Conservation (phyloP, 2,888 invertebrate species). For the Acanthoscelides obtectus region DNA sequence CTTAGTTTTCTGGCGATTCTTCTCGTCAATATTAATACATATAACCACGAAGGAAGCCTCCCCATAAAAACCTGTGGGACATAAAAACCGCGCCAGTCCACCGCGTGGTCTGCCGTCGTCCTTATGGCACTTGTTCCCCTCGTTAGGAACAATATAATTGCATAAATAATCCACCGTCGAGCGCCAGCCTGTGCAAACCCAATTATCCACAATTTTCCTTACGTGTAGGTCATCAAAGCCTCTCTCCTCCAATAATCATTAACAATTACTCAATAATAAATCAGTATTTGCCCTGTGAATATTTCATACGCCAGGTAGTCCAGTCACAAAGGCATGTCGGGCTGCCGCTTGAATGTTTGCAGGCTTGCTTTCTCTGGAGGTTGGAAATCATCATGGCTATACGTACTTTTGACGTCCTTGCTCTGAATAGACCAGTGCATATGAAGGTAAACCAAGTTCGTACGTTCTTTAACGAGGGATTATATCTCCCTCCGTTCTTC, state of each 20-base stretch:
- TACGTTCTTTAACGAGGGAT: no score
- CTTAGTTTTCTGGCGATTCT: no score
- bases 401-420: no score
- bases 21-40: not conserved
- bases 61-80: not conserved
- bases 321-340: conserved; percentile 30
- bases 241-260: conserved; percentile 40
- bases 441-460: no score
- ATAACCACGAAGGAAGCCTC: not conserved
- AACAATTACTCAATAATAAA: conserved; percentile 45
- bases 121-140: conserved; percentile 2
- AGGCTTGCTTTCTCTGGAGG: no score
- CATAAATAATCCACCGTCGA: conserved; percentile 29
- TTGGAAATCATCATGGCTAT: no score
- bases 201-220: conserved; percentile 44
- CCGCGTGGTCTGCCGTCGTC: not conserved
- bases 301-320: conserved; percentile 28
- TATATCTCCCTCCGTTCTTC: no score
- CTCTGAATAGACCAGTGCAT: no score
- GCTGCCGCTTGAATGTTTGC: no score
- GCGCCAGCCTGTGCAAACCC: conserved; percentile 35
- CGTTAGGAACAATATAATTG: conserved; percentile 20
- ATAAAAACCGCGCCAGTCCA: not conserved
- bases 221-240: conserved; percentile 38
- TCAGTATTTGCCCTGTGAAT: conserved; percentile 43